Conservation (phyloP, 1,140 invertebrate genomes). For the Cylas formicarius region DNA sequence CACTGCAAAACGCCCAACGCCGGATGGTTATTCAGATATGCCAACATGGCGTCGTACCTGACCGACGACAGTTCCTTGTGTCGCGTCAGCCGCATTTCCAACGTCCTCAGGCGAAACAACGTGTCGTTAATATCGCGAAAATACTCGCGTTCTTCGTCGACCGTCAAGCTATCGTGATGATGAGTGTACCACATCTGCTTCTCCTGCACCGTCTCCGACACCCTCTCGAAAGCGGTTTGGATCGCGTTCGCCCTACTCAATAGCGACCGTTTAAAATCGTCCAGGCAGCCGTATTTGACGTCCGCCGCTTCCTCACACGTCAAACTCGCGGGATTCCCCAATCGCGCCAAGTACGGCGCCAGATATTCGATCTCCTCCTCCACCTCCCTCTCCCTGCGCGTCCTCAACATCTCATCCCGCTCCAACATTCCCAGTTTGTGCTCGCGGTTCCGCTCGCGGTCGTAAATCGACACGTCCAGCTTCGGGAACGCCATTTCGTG, state of each 20-base stretch:
- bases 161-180: constrained; percentile 38
- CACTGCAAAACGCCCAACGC: constrained; percentile 14
- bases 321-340: constrained; percentile 41
- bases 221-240: constrained; percentile 46
- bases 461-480: constrained; percentile 47
- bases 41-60: constrained; percentile 19
- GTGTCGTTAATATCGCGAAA: constrained; percentile 40
- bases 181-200: constrained; percentile 38
- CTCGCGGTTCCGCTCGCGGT: constrained; percentile 49
- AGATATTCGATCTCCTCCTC: constrained; percentile 45
- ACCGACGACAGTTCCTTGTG: constrained; percentile 39
- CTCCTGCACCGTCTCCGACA: constrained; percentile 28
- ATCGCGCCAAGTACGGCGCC: constrained; percentile 49
- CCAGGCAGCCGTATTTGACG: constrained; percentile 45
- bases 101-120: constrained; percentile 40
- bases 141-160: constrained; percentile 43
- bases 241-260: constrained; percentile 48
- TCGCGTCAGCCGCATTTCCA: constrained; percentile 43
- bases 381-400: constrained; percentile 33
- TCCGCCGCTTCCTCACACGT: constrained; percentile 40
- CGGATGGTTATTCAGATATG: constrained; percentile 26
- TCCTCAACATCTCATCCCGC: constrained; percentile 27
- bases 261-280: constrained; percentile 49
- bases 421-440: constrained; percentile 42
- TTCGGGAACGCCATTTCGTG: constrained; percentile 44